phyloP scores from a whole-genome alignment of 2,797 vertebrate genomes.

The Rhynchonycteris naso region DNA sequence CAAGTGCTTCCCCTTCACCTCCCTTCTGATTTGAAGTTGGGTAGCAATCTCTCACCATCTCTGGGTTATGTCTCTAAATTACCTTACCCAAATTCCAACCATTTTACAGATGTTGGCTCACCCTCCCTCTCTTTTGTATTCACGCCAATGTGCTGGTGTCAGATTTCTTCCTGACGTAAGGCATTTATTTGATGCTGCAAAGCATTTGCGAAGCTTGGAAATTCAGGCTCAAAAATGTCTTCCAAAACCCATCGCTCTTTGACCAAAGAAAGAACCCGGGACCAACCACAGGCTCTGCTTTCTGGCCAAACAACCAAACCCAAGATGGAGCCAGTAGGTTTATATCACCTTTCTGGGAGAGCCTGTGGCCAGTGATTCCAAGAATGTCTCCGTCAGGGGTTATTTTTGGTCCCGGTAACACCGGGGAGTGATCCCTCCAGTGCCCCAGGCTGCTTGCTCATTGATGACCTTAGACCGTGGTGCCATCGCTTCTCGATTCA shows the following conservation, averaged over 20 bases:
- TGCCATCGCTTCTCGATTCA: rapidly evolving
- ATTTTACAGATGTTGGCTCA: not conserved
- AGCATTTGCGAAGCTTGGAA: not conserved
- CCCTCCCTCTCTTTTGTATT: not conserved
- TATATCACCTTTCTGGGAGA: not conserved
- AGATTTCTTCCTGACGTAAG: not conserved
- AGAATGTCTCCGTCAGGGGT: not conserved
- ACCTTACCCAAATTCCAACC: rapidly evolving
- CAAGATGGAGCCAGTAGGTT: too few relatives aligned
- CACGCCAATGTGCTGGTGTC: not conserved
- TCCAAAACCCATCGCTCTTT: not conserved
- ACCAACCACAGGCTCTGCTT: not conserved
- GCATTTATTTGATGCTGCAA: not conserved
- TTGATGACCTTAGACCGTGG: rapidly evolving
- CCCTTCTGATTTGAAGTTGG: constrained; percentile 70
- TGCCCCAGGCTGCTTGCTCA: not conserved
- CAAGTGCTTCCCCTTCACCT: constrained; percentile 62
- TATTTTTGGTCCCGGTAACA: not conserved
- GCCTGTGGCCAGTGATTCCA: not conserved
- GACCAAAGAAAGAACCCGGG: not conserved
- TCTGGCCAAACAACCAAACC: not conserved
- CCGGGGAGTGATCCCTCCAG: not conserved
- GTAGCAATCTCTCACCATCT: not conserved
- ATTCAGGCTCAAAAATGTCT: not conserved
- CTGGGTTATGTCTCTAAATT: not conserved